Conservation (phyloP, 2,113 vertebrate genomes). For the Pseudopipra pipra region DNA sequence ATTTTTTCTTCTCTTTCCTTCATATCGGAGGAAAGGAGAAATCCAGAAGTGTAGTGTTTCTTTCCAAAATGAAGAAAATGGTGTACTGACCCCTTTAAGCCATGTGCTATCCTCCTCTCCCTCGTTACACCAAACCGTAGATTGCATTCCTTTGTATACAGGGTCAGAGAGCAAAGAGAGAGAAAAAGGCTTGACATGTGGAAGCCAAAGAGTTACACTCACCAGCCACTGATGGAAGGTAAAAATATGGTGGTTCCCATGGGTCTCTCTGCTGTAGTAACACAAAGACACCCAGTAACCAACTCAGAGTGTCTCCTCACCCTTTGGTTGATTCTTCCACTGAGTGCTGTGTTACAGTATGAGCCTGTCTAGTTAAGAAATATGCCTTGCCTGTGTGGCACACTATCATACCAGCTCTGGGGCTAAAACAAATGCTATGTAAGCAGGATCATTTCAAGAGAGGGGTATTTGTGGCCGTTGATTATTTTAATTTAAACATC, state of each 20-base stretch:
- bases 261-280: background rate
- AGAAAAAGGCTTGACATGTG: background rate
- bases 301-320: background rate
- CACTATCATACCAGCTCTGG: background rate
- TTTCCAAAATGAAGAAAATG: background rate
- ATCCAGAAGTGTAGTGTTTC: background rate
- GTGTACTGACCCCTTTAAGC: background rate
- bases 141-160: background rate
- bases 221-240: background rate
- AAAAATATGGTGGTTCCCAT: background rate
- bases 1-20: background rate
- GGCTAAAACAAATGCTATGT: background rate
- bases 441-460: background rate
- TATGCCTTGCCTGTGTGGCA: background rate
- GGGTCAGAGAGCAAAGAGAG: background rate
- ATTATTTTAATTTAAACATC: background rate
- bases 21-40: background rate
- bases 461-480: background rate
- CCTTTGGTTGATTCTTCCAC: background rate
- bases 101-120: background rate
- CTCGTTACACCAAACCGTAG: background rate
- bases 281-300: background rate
- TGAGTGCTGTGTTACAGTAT: accelerated
- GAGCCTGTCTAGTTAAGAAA: background rate
- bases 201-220: background rate